Base-by-base conservation (phyloP, 2,113 vertebrate species). In the Scomber colias region DNA sequence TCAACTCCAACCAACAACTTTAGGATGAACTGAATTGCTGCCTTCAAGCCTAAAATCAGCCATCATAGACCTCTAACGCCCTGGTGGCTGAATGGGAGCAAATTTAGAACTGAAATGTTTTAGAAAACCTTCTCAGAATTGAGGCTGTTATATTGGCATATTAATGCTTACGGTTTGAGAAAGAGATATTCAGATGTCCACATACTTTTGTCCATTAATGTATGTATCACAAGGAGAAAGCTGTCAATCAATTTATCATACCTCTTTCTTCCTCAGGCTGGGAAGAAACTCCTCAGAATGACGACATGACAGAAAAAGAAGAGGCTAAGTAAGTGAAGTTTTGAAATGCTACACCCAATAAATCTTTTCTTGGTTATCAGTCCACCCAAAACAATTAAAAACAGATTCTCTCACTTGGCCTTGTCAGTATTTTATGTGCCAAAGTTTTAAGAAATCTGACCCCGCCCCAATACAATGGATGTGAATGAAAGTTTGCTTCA, bases 291-390 rank as follows among this genome's bases (percentile, higher is more conserved):
- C 71, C 84, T 72, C 82, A 90, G 78, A 65, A 70, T 24, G 92
- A 94, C 0, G 90, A 94, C 77, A 92, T 94, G 93, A 95, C 93
- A 0, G 94, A 94, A n/a, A 95, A 93, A 77, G 92, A 95, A 81
- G 94, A 95, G 71, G 93, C 92, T 27, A 94, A 93, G 95, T 95
- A 87, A 86, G 90, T 81, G 35, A 24, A 14, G 14, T 12, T 27
- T 21, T 35, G 61, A 10, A 40, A 8, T 9, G 8, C 35, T 40
- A 40, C 35, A 40, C 35, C 35, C 35, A 40, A 9, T 40, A 2
- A 40, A 9, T 40, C 35, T 40, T 40, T 40, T 7, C 35, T 40
- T 10, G 8, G 8, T 1, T 40, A 1, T 40, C 35, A 40, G 31
- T 35, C 7, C 31, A 35, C 31, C 31, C 31, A 6, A 35, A 35